Evolutionary conservation across 2,113 vertebrate species (phyloP), one percentile per base, ranked within the genome.

Genomic region (Pachycephala philippinensis): DNA sequence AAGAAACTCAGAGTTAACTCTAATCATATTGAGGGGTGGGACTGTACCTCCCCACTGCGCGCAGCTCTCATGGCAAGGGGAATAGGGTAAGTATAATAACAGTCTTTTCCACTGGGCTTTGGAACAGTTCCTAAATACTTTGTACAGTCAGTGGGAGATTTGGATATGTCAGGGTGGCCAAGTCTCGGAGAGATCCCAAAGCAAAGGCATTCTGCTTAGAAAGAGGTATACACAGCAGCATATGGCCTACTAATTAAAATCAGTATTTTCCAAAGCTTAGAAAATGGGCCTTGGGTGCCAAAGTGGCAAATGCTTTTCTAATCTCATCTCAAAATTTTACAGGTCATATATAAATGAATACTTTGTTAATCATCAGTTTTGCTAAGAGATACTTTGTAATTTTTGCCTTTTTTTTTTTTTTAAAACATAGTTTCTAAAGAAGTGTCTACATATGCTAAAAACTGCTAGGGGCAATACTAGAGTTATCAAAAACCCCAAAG

Each of bases 231-330:
- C 28, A 47, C 15, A 69, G n/a, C 22, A 84, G 60, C 84, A 81
- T 91, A 92, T 87, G 77, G 56, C 63, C 49, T 64, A 23, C 52
- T 95, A 84, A 95, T 94, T 89, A 89, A 90, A 93, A 37, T 23
- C 7, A 26, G 60, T 71, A 35, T 87, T 94, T 95, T 92, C 44
- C 44, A 84, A 92, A 89, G 47, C 44, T 87, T 84, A 75, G 80
- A 75, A 92, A 90, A 87, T 24, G 15, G 26, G 37, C 31, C 23
- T 91, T 45, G 52, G 40, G 11, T 78, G 84, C 81, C 69, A 87
- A 92, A 78, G 35, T 45, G 27, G 44, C 69, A 92, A 90, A 78
- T n/a, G 20, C 1, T 75, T 81, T 81, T 61, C 52, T 86, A 54
- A 86, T 49, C 12, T 86, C 7, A 66, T 74, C 28, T 83, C 17